Base-by-base conservation (phyloP, 2,113 vertebrate species). In the Turdus rufiventris region DNA sequence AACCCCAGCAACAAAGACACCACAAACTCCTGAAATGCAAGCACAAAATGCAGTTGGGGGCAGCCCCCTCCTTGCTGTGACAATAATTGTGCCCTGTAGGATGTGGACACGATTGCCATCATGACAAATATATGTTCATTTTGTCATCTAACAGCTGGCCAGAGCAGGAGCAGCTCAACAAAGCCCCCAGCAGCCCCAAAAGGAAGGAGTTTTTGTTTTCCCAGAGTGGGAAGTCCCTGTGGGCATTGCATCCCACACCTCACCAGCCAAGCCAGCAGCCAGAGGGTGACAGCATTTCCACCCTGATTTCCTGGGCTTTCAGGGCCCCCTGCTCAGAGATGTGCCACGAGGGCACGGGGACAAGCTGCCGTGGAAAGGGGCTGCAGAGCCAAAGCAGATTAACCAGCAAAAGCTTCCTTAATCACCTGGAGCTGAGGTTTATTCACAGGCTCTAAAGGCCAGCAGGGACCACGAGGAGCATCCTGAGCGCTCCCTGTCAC, bases 111-210 rank as follows among this genome's bases (percentile, higher is more conserved):
- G 1, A 7, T 2, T 9, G 3, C 36, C 28, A 16, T 10, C 5
- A 0, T 0, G 1, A 34, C 34, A 18, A 48, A 56, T 2, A 1
- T 0, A 6, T 2, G 0, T 5, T 60, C 25, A 6, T 31, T 38
- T 25, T 6, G 0, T 9, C 71, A 11, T 5, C n/a, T 11, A 10
- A 24, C 3, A 24, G 2, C 63, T 0, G 14, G 42, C 57, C 76
- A 61, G 50, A 38, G 56, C 24, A 38, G 33, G 23, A 86, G 84
- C 76, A 65, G 68, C 57, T 31, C 70, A 10, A 3, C 47, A 54
- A 45, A 21, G 10, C 33, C 47, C 85, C 23, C 7, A 5, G 43
- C 50, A 56, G 81, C 61, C 47, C n/a, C 63, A 4, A 5, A 13
- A 28, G 42, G 33, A 38, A 40, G 70, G 50, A 0, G 40, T 21